A percentile compares a stretch with the other conserved stretches of the same genome.
Conservation (phyloP, 2,888 invertebrate species). For the Anaspis maculata region DNA sequence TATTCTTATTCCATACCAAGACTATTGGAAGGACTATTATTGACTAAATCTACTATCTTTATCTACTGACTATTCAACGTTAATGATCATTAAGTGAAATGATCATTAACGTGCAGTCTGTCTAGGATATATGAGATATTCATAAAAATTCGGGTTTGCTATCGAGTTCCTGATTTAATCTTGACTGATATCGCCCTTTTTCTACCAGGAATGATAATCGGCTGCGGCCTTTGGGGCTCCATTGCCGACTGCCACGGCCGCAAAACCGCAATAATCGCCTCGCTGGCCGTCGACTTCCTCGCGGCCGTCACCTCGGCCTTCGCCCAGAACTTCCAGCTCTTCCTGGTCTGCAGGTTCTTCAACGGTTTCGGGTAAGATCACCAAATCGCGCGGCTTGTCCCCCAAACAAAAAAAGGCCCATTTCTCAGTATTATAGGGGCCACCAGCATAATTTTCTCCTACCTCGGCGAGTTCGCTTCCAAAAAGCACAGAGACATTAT, state of each 20-base stretch:
- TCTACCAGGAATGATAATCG: constrained; percentile 54
- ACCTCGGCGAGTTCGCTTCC: constrained; percentile 51
- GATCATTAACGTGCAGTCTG: too few relatives aligned
- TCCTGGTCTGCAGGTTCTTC: constrained; percentile 55
- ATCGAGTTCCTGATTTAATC: too few relatives aligned
- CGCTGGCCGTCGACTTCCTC: constrained; percentile 50
- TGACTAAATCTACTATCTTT: too few relatives aligned
- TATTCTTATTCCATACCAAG: too few relatives aligned
- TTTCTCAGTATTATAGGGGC: constrained; percentile 51
- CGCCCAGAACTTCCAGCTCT: constrained; percentile 49
- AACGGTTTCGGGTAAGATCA: constrained; percentile 53
- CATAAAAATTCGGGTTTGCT: too few relatives aligned
- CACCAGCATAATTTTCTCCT: constrained; percentile 51
- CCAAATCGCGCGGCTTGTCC: too few relatives aligned
- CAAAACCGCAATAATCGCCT: constrained; percentile 55
- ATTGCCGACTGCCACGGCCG: constrained; percentile 60
- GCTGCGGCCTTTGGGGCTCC: constrained; percentile 65
- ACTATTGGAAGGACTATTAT: too few relatives aligned
- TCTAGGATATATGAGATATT: too few relatives aligned
- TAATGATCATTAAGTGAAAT: too few relatives aligned
- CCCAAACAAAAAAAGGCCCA: too few relatives aligned
- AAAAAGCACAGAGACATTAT: constrained; percentile 48
- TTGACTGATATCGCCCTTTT: neutral
- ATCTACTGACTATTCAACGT: too few relatives aligned
- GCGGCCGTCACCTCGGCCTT: constrained; percentile 52